Percentiles rank a stretch among this genome's conserved stretches.
Conservation (phyloP, 2,888 invertebrate genomes). For the Yponomeuta evonymella region DNA sequence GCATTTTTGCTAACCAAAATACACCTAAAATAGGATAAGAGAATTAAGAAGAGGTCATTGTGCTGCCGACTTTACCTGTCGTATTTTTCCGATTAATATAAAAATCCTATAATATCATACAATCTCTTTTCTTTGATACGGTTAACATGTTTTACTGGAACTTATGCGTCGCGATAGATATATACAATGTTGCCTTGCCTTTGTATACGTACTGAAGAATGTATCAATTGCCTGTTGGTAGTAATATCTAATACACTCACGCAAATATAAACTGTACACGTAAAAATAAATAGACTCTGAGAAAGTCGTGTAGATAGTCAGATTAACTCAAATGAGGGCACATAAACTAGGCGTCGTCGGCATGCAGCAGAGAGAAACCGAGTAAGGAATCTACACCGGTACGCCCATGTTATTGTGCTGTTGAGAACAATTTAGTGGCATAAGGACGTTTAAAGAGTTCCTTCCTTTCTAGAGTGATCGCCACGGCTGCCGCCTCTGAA, state of each 20-base stretch:
- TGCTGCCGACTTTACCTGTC: no score
- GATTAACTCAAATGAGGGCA: conserved; percentile 5
- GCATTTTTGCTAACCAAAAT: no score
- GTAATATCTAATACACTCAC: neutral
- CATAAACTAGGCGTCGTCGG: neutral
- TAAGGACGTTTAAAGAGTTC: conserved; percentile 11
- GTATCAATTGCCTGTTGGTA: no score
- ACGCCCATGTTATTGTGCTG: neutral
- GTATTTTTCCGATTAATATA: no score
- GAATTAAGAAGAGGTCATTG: no score
- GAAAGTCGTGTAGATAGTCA: neutral
- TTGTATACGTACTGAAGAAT: no score
- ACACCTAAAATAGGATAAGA: no score
- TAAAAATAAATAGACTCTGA: neutral
- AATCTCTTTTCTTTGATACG: no score
- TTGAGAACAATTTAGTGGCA: conserved; percentile 7
- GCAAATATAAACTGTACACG: neutral
- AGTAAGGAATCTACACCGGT: neutral
- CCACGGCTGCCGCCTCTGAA: neutral
- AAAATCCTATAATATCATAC: no score
- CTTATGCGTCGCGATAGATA: no score
- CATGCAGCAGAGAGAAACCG: neutral
- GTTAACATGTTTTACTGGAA: no score
- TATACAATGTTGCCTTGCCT: no score
- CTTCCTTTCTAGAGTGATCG: conserved; percentile 10